phyloP scores from a whole-genome alignment of 2,888 invertebrate genomes.

The Drosophila prostipennis region DNA sequence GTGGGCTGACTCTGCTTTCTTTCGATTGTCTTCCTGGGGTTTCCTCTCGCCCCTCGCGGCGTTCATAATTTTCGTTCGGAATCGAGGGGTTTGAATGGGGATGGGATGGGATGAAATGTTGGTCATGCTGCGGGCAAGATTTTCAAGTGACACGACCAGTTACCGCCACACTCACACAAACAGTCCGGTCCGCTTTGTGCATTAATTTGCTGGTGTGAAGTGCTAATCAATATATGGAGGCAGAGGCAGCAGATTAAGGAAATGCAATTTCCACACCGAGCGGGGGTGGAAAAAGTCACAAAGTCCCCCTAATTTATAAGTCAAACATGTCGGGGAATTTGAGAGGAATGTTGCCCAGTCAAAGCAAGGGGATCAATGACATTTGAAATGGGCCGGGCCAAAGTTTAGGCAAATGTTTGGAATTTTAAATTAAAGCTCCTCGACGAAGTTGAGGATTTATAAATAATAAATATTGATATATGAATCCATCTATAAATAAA shows the following conservation, averaged over 20 bases:
- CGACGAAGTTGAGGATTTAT: background rate
- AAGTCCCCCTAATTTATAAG: slow-evolving; percentile 29
- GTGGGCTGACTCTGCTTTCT: slow-evolving; percentile 34
- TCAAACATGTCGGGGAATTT: slow-evolving; percentile 27
- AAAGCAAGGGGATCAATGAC: slow-evolving; percentile 20
- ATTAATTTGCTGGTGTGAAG: slow-evolving; percentile 40
- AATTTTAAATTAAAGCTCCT: background rate
- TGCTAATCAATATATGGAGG: slow-evolving; percentile 45
- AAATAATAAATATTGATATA: background rate
- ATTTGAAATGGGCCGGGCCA: background rate
- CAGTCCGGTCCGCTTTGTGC: slow-evolving; percentile 32
- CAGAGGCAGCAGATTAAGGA: slow-evolving; percentile 14
- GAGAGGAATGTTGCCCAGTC: background rate
- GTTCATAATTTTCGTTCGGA: slow-evolving; percentile 31
- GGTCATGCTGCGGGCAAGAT: slow-evolving; percentile 64
- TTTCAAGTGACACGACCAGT: slow-evolving; percentile 53
- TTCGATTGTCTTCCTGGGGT: slow-evolving; percentile 40
- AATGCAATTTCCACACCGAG: slow-evolving; percentile 4
- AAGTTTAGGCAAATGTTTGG: background rate
- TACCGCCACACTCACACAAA: slow-evolving; percentile 32
- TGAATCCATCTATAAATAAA: background rate
- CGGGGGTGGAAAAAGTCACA: slow-evolving; percentile 13
- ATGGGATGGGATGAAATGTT: slow-evolving; percentile 22
- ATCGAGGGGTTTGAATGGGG: background rate
- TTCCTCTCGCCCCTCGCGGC: slow-evolving; percentile 5